A percentile compares a stretch with the other conserved stretches of the same genome.
Evolutionary conservation across 2,888 invertebrate species (phyloP).

Genomic region (Malthinus flaveolus): DNA sequence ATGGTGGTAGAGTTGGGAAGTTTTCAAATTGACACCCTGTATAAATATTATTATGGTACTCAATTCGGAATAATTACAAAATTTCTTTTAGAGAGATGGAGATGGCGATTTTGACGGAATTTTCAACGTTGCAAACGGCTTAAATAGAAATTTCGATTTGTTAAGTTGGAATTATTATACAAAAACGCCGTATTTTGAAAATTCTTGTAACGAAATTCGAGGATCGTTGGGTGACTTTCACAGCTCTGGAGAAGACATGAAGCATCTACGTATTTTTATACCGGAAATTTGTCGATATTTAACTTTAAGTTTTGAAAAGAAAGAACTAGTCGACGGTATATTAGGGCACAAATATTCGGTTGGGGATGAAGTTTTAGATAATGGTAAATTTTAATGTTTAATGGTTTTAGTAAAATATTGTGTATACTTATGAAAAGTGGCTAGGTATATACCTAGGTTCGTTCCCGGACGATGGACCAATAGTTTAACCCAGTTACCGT

Average conservation of each 20-base stretch:
- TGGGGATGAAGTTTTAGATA: constrained; percentile 66
- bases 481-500: no score
- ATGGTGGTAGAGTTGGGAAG: no score
- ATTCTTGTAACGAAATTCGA: constrained; percentile 63
- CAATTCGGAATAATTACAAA: no score
- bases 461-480: no score
- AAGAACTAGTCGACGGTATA: constrained; percentile 62
- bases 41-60: no score
- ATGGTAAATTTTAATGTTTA: no score
- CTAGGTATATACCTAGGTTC: no score
- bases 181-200: constrained; percentile 57
- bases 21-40: no score
- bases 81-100: constrained; percentile 75
- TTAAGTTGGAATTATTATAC: constrained; percentile 74
- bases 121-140: constrained; percentile 77
- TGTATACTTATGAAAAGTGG: no score
- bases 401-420: no score
- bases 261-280: constrained; percentile 65
- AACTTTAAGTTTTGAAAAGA: constrained; percentile 63
- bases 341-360: constrained; percentile 69
- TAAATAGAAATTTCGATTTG: constrained; percentile 67
- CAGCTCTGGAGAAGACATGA: constrained; percentile 65
- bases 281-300: constrained; percentile 76
- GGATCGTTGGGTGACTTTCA: constrained; percentile 83
- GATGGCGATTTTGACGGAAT: constrained; percentile 72